A percentile compares a stretch with the other conserved stretches of the same genome.
Evolutionary conservation across 2,113 vertebrate species (phyloP).

Genomic region (Larimichthys crocea): DNA sequence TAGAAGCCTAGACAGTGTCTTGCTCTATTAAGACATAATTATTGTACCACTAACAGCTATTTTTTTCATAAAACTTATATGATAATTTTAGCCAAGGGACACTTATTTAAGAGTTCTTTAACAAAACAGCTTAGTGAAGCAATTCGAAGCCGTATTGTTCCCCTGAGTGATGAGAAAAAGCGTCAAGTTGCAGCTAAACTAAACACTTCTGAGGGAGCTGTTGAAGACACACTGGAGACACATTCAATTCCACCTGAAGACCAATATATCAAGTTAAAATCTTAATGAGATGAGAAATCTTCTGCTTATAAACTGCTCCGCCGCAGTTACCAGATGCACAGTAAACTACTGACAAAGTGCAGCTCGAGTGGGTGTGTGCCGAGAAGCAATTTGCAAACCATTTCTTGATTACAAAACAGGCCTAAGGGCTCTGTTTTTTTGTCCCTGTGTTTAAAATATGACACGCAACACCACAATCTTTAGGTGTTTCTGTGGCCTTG

Average conservation of each 20-base stretch:
- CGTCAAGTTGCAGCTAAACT: not conserved
- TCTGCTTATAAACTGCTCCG: not conserved
- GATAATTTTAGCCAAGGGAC: not conserved
- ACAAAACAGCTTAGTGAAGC: not conserved
- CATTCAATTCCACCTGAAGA: not conserved
- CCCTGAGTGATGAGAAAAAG: not conserved
- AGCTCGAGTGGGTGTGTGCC: not conserved
- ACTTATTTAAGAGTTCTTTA: not conserved
- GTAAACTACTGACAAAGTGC: not conserved
- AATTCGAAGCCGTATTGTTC: not conserved
- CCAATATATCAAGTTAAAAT: not conserved
- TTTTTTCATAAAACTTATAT: not conserved
- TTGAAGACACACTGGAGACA: conserved; percentile 13
- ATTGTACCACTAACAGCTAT: not conserved
- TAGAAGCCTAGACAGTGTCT: not conserved
- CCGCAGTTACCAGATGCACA: not conserved
- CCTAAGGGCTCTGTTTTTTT: not conserved
- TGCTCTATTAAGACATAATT: not conserved
- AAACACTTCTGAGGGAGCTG: not conserved
- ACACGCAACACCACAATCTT: not conserved
- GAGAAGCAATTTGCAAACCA: not conserved
- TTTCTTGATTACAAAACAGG: not conserved
- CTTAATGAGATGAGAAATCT: not conserved
- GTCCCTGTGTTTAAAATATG: not conserved
- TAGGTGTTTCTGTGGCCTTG: not conserved